A percentile compares a stretch with the other conserved stretches of the same genome.
phyloP scores from a whole-genome alignment of 2,888 invertebrate species.

The Monochamus alternatus region DNA sequence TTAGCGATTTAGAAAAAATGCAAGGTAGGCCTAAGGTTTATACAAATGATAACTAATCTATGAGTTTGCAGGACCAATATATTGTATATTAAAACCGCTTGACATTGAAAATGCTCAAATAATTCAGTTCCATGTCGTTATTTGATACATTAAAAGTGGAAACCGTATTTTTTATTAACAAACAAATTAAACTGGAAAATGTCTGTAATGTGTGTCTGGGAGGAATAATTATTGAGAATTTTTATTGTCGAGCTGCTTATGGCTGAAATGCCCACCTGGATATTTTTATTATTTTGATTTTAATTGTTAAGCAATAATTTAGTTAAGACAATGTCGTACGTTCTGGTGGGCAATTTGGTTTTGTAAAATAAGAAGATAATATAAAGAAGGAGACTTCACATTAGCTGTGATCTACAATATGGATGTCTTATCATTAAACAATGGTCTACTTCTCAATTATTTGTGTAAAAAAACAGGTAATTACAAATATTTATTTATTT shows the following conservation, averaged over 20 bases:
- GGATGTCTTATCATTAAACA: conserved; percentile 60
- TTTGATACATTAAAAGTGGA: neutral
- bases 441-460: conserved; percentile 53
- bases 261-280: conserved; percentile 24
- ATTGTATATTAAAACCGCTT: conserved; percentile 32
- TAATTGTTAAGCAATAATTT: conserved; percentile 32
- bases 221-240: conserved; percentile 11
- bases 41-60: conserved; percentile 56
- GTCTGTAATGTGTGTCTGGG: neutral
- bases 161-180: conserved; percentile 25
- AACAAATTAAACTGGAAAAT: neutral
- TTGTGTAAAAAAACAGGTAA: conserved; percentile 27
- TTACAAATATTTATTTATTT: conserved; percentile 43
- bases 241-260: conserved; percentile 28
- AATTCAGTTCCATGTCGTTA: neutral
- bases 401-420: conserved; percentile 70
- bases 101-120: conserved; percentile 23
- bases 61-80: conserved; percentile 59
- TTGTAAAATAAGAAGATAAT: conserved; percentile 56
- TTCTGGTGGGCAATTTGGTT: conserved; percentile 41
- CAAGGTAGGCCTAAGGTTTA: conserved; percentile 62
- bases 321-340: conserved; percentile 26
- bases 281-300: conserved; percentile 9
- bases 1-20: conserved; percentile 50
- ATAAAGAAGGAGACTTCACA: conserved; percentile 67